Evolutionary conservation across 2,888 invertebrate species (phyloP).

Genomic region (Incurvaria masculella): DNA sequence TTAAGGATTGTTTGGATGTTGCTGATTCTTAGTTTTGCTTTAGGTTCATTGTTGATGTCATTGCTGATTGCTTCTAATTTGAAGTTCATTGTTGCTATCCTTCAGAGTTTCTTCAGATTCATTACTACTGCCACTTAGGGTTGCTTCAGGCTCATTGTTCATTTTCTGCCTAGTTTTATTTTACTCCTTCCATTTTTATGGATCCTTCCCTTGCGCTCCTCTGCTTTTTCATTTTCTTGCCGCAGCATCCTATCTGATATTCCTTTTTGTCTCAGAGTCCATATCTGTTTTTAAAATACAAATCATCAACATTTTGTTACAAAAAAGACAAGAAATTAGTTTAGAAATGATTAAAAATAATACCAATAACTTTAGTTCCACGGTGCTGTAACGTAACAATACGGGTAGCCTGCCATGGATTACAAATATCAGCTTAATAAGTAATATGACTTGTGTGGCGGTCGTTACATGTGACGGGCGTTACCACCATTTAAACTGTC

Average conservation of each 20-base stretch:
- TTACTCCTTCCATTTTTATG: neutral
- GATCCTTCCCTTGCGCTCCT: neutral
- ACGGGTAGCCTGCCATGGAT: no score
- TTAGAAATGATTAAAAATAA: neutral
- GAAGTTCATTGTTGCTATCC: neutral
- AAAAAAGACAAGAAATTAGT: neutral
- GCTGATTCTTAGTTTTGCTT: no score
- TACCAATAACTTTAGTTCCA: neutral
- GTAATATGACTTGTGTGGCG: no score
- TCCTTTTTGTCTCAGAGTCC: slow-evolving; percentile 2
- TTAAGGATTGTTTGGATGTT: no score
- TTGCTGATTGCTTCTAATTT: neutral
- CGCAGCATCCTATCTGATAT: neutral
- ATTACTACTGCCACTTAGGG: neutral
- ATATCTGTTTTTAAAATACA: no score
- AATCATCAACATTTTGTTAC: neutral
- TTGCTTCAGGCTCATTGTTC: neutral
- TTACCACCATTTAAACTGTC: no score
- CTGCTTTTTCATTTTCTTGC: neutral
- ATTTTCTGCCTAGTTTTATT: neutral
- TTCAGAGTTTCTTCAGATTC: no score
- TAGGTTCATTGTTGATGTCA: no score
- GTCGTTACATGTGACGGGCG: no score
- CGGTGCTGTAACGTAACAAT: neutral
- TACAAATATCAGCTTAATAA: no score